Evolutionary conservation across 53 echinoderm and acorn worm genomes (phyloP).

Genomic region (Crossaster papposus): DNA sequence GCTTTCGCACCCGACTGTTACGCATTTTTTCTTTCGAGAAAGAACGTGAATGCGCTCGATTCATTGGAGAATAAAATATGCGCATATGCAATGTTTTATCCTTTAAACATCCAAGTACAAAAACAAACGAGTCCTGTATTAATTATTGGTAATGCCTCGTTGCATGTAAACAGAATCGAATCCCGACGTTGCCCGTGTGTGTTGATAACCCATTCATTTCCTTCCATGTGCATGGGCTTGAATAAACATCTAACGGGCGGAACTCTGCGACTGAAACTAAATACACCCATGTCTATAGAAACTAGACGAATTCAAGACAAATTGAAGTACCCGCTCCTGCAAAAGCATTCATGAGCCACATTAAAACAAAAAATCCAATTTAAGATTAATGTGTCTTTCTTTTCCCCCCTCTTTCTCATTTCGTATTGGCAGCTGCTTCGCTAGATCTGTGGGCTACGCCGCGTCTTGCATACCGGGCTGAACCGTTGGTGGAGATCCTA

Average conservation of each 20-base stretch:
- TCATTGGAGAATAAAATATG: background rate
- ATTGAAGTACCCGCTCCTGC: background rate
- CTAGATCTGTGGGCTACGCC: background rate
- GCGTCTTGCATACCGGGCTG: background rate
- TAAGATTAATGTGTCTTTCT: background rate
- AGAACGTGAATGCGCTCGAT: background rate
- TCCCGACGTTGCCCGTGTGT: background rate
- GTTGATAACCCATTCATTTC: background rate
- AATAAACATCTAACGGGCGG: background rate
- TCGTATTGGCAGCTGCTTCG: background rate
- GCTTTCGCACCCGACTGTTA: background rate
- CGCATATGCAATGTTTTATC: background rate
- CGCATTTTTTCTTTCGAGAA: background rate
- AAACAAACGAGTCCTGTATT: background rate
- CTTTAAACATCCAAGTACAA: background rate
- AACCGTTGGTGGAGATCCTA: background rate
- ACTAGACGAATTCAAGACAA: background rate
- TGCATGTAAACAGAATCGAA: slow-evolving; percentile 8
- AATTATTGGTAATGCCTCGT: background rate
- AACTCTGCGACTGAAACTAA: background rate
- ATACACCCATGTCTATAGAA: background rate
- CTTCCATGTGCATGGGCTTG: background rate
- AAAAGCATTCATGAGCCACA: background rate
- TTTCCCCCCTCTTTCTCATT: background rate
- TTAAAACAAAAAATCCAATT: background rate